Percentiles rank a stretch among this genome's conserved stretches.
Evolutionary conservation across 2,888 invertebrate genomes (phyloP).

Genomic region (Mythimna pallens): DNA sequence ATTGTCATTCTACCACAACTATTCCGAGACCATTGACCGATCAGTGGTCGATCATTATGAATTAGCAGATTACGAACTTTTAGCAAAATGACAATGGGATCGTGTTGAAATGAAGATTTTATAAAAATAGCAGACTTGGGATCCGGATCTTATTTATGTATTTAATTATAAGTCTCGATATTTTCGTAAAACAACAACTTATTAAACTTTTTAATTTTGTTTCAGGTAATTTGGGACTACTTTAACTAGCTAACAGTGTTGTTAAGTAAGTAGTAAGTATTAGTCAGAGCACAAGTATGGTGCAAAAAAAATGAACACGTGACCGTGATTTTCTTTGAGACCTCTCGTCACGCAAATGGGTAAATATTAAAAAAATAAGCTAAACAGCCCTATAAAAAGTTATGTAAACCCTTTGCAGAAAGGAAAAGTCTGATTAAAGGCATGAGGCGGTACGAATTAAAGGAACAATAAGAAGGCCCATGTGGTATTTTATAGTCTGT

Average conservation of each 20-base stretch:
- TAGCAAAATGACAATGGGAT: too few species aligned
- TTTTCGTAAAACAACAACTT: background rate
- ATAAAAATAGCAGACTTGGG: too few species aligned
- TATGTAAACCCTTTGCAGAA: conserved; percentile 7
- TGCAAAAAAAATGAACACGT: background rate
- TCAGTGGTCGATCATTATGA: too few species aligned
- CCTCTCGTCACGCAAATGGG: background rate
- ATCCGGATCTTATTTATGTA: background rate
- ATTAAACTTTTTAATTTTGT: conserved; percentile 61
- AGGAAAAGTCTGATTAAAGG: background rate
- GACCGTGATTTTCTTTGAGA: background rate
- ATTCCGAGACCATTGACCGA: too few species aligned
- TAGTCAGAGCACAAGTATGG: background rate
- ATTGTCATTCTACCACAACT: too few species aligned
- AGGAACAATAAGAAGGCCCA: background rate
- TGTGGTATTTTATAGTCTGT: background rate
- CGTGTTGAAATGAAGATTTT: too few species aligned
- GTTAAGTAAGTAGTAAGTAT: conserved; percentile 48
- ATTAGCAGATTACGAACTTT: too few species aligned
- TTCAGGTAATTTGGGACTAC: conserved; percentile 72
- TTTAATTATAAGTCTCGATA: background rate
- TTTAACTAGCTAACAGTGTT: conserved; percentile 46
- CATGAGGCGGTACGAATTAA: background rate
- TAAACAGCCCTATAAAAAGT: background rate
- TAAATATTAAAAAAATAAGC: background rate